A percentile compares a stretch with the other conserved stretches of the same genome.
phyloP scores from a whole-genome alignment of 2,888 invertebrate genomes.

The Microchrysa polita region DNA sequence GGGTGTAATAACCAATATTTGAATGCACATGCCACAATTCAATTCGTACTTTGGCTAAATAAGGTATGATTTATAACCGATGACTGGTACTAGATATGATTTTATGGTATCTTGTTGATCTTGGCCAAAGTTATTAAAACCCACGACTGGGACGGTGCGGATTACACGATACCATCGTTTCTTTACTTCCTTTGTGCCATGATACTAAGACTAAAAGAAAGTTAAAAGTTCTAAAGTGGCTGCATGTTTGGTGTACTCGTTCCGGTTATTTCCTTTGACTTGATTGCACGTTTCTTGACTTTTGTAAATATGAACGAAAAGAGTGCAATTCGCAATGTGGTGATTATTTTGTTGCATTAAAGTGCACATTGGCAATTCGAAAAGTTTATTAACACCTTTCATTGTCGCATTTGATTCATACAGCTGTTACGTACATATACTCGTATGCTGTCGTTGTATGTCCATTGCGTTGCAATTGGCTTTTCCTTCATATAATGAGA shows the following conservation, averaged over 20 bases:
- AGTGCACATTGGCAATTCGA: not conserved
- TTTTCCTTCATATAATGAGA: too few relatives aligned
- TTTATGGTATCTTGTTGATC: not conserved
- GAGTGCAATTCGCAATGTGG: not conserved
- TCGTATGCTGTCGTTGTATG: too few relatives aligned
- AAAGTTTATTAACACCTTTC: conserved; percentile 19
- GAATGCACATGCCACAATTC: conserved; percentile 7
- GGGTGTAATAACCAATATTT: too few relatives aligned
- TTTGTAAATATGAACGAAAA: not conserved
- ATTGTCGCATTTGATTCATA: too few relatives aligned
- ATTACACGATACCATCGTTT: too few relatives aligned
- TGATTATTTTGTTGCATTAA: conserved; percentile 11
- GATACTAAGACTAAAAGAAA: too few relatives aligned
- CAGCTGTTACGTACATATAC: too few relatives aligned
- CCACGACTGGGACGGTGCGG: not conserved
- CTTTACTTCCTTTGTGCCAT: too few relatives aligned
- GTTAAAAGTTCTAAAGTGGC: too few relatives aligned
- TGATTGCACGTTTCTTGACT: not conserved
- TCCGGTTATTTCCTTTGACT: not conserved
- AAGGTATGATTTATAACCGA: not conserved
- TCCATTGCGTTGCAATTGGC: too few relatives aligned
- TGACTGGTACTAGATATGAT: not conserved
- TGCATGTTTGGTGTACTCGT: not conserved
- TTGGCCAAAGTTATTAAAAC: not conserved
- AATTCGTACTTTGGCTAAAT: conserved; percentile 16